These are phyloP conservation scores for Asobara japonica DNA, from an alignment of 1,140 invertebrate genomes.

Conservation along the genomic window DNA sequence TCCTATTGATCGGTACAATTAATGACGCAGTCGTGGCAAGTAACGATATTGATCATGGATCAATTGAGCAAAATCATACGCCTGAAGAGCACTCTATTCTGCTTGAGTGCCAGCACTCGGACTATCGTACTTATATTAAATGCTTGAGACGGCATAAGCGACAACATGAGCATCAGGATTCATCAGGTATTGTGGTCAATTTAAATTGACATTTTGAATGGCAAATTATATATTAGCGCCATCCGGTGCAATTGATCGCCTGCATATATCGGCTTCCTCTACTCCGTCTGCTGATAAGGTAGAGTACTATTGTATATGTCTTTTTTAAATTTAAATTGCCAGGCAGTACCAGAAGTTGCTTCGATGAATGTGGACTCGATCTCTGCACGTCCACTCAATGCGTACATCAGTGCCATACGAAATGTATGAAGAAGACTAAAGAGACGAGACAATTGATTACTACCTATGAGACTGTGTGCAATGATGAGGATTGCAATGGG, in stretches of 20 bases:
- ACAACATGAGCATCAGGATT: constrained; percentile 36
- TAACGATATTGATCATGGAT: constrained; percentile 2
- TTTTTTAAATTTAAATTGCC: constrained; percentile 10
- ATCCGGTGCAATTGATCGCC: neutral
- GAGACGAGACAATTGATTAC: constrained; percentile 45
- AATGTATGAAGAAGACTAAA: constrained; percentile 45
- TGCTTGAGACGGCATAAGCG: constrained; percentile 59
- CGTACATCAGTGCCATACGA: constrained; percentile 44
- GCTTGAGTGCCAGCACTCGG: constrained; percentile 51
- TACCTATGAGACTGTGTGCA: constrained; percentile 46
- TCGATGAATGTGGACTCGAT: constrained; percentile 46
- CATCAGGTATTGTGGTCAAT: constrained; percentile 34
- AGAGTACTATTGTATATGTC: constrained; percentile 3
- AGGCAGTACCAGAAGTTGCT: constrained; percentile 39
- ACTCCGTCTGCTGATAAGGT: neutral
- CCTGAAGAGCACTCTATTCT: constrained; percentile 41
- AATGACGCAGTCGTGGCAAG: constrained; percentile 2
- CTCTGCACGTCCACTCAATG: constrained; percentile 46
- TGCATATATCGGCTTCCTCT: neutral
- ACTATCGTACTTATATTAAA: constrained; percentile 59
- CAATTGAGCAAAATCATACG: constrained; percentile 28
- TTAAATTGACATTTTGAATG: neutral
- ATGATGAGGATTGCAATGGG: constrained; percentile 34
- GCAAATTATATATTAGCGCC: neutral
- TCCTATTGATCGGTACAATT: constrained; percentile 28